Evolutionary conservation across 2,797 vertebrate species (phyloP), one percentile per base, ranked within the genome.

Genomic region (Aphelocoma californica): DNA sequence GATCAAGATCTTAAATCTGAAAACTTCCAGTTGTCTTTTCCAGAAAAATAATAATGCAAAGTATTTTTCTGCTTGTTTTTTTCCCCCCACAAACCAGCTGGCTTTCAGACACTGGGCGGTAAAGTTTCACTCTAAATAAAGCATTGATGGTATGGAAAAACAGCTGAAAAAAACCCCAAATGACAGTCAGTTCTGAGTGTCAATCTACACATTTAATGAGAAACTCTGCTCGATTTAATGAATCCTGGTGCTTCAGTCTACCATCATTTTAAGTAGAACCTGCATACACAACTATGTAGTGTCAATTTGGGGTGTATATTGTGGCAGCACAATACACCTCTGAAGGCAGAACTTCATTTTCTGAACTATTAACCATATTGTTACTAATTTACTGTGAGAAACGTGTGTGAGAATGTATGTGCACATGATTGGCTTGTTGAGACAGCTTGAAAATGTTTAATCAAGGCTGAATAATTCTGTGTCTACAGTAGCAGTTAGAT

Each of bases 201-300:
- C 98, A 98, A 96, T 97, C 97, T 96, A 88, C 96, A 97, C 88
- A 67, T 96, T 97, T 98, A 98, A 97, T 98, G 97, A 98, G 98
- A 97, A 97, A 95, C 95, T 95, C 97, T 96, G 94, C 97, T 96
- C 61, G 0, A 58, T 96, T 96, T 98, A 97, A 98, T 97, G 97
- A 98, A 96, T 95, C 48, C 96, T 56, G 44, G 93, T 91, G 95
- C 90, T 97, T 96, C 95, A 62, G 56, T 61, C 92, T 62, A 95
- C 94, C 95, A 84, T 96, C 91, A 65, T 85, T 95, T 97, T 85
- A 93, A 97, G 93, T 58, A 92, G 96, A 97, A 96, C 95, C 87
- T 86, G 91, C 90, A 71, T 96, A 95, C 51, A 73, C 93, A 74
- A 72, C 79, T 54, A 66, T 6, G 50, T 32, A 65, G 69, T 97